These are phyloP conservation scores for Alethe castanea DNA, from an alignment of 2,113 vertebrate genomes.

Conservation along the genomic window DNA sequence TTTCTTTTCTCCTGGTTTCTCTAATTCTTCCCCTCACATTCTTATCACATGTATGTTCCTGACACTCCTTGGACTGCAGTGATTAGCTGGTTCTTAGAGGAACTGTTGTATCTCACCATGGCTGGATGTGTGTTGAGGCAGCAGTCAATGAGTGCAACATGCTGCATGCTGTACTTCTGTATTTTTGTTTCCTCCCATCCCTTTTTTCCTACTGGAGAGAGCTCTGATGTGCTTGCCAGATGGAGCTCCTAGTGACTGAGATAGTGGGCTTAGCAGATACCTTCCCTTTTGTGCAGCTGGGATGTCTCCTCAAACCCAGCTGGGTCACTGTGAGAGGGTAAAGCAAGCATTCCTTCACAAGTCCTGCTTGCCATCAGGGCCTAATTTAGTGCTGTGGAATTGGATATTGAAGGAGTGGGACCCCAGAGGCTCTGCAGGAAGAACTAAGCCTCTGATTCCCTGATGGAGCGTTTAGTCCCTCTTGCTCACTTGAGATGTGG, in stretches of 20 bases:
- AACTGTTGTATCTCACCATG: background rate
- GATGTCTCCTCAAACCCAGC: background rate
- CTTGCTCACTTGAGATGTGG: background rate
- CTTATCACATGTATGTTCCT: background rate
- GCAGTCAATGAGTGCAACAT: background rate
- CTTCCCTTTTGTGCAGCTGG: background rate
- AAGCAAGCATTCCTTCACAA: background rate
- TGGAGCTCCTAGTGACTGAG: background rate
- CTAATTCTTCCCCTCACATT: background rate
- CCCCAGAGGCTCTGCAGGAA: background rate
- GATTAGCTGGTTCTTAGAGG: background rate
- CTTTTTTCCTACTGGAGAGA: background rate
- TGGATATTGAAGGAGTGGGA: rapidly evolving
- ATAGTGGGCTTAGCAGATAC: background rate
- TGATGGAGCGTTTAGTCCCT: background rate
- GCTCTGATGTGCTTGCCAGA: background rate
- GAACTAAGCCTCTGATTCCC: background rate
- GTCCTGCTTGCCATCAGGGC: background rate
- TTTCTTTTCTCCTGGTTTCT: background rate
- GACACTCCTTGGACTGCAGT: background rate
- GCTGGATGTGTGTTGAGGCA: background rate
- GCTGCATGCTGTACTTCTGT: background rate
- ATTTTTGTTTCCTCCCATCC: background rate
- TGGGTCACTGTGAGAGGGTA: background rate
- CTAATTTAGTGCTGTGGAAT: background rate